Base-by-base conservation (phyloP, 2,113 vertebrate species). In the human (Homo sapiens) region DNA sequence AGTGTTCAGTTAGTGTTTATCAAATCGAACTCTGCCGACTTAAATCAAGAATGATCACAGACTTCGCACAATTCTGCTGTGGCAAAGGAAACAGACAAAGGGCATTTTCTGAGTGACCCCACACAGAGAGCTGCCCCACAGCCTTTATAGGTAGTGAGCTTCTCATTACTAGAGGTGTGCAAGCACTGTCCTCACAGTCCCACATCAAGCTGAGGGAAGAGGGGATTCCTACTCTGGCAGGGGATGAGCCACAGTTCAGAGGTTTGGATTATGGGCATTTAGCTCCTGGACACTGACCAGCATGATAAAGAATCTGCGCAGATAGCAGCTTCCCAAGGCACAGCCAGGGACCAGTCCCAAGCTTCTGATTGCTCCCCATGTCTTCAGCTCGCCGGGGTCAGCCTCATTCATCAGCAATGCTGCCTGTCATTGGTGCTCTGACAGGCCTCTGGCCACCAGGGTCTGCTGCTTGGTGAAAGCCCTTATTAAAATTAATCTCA, bases 401-500 rank as follows among this genome's bases (percentile, higher is more conserved):
- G 92, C 64, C 88, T 92, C 95, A 97, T 97, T 89, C 95, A 96
- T 98, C 97, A 98, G 85, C 93, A 52, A 5, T 9, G 27, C 93
- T 97, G 97, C 92, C 88, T 97, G 97, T 97, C 97, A 95, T 70
- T 91, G 5, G 84, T 59, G 75, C 88, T 93, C 84, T 30, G 52
- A 97, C 93, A 92, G 97, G 98, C 96, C 94, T 97, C 94, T 97
- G 96, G 97, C 97, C 97, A 68, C 94, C 92, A 96, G 97, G 95
- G 93, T 96, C 97, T 98, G 97, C 66, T 43, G 94, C 90, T 96
- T 98, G 98, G 97, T 98, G 98, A 98, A 98, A 98, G 96, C 97
- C 95, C 96, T 97, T 98, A 98, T 98, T 98, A 98, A 98, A 98
- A 98, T 98, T 98, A 98, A 98, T 98, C 98, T 98, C 97, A 94